phyloP scores from a whole-genome alignment of 2,888 invertebrate genomes.

The Pristionchus mayeri region DNA sequence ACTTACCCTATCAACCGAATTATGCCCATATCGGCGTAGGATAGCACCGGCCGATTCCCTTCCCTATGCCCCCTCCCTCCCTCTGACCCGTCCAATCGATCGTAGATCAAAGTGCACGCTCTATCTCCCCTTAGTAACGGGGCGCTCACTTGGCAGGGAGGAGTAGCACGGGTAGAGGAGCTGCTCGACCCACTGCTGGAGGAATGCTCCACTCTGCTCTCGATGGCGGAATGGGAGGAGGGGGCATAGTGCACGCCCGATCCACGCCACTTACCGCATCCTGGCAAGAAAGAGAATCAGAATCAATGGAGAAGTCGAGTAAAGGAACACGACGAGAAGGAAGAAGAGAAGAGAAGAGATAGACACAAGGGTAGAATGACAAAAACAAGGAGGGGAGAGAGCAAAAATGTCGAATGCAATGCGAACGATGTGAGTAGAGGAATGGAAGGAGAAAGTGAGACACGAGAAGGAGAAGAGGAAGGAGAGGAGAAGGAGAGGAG shows the following conservation, averaged over 20 bases:
- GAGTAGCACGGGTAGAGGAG: conserved; percentile 1
- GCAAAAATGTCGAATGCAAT: conserved; percentile 20
- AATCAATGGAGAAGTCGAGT: conserved; percentile 29
- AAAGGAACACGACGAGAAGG: conserved; percentile 17
- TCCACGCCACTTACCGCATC: background rate
- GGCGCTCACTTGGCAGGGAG: conserved; percentile 8
- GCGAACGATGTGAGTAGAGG: conserved; percentile 23
- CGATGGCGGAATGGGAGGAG: background rate
- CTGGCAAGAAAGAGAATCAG: background rate
- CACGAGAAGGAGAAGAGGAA: too few species aligned
- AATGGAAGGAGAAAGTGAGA: too few species aligned
- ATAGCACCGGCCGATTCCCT: background rate
- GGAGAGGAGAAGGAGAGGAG: background rate
- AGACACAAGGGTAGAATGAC: conserved; percentile 28
- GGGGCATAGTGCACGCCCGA: conserved; percentile 18
- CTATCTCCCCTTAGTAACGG: background rate
- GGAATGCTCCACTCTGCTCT: background rate
- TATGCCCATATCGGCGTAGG: background rate
- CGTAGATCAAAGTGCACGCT: conserved; percentile 31
- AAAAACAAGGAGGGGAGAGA: conserved; percentile 12
- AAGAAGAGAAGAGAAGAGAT: conserved; percentile 11
- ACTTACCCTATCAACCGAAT: background rate
- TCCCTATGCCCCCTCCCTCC: background rate
- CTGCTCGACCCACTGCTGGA: background rate
- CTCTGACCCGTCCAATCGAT: background rate